Evolutionary conservation across 2,797 vertebrate genomes (phyloP), one percentile per base, ranked within the genome.

Genomic region (Myoxocephalus aenaeus): DNA sequence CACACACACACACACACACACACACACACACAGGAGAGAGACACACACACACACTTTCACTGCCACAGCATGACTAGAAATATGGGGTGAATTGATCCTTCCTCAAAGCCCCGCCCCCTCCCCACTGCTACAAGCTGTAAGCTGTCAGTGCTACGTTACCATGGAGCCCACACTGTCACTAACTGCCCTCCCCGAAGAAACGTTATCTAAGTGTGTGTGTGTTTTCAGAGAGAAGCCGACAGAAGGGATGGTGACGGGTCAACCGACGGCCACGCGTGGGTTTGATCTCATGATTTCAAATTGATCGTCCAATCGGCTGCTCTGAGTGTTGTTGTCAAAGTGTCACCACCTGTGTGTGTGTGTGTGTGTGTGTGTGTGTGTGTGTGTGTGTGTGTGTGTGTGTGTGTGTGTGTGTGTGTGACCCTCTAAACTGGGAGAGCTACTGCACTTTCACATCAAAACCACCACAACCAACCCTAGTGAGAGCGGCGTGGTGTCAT

Each of bases 241-340:
- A 14, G 40, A 14, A 15, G 40, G 34, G 34, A 36, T 6, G 8
- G 34, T 8, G 34, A 36, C 6, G 34, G 38, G 38, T 40, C 38
- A 40, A 40, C 2, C 12, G 12, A 2, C 77, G 67, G 76, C 48
- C 50, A 46, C 61, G 50, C 75, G 66, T 46, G 65, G 50, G 59
- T 67, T 18, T 54, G 14, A 38, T 25, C 14, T 53, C 77, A 74
- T 56, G 50, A 75, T 62, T 70, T 79, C 12, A 68, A 75, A 86
- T 71, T 7, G 81, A 76, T 73, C 67, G 40, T 29, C 32, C 32
- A 32, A 32, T 29, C 29, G 29, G 29, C 29, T 29, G 32, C 32
- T 34, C 32, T 7, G 58, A 66, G 44, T 61, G 40, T 15, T 64
- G 50, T 53, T 66, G 76, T 74, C 40, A 70, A 56, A 34, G 34